Conservation (phyloP, 2,888 invertebrate species). For the Troides oblongomaculatus region DNA sequence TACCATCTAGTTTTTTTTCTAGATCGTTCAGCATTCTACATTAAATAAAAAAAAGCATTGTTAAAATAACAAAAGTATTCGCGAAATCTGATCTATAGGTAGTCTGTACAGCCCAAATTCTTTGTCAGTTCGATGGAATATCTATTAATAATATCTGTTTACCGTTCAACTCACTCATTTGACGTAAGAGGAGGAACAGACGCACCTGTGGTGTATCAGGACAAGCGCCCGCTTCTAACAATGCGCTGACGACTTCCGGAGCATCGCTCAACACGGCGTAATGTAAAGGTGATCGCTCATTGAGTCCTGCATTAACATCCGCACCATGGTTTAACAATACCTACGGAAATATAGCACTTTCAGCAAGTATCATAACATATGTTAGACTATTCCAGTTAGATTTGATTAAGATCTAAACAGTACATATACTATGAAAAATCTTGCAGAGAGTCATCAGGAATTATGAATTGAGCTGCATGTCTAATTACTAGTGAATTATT, state of each 20-base stretch:
- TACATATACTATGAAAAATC: too few relatives aligned
- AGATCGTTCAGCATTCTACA: too few relatives aligned
- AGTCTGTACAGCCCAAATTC: not conserved
- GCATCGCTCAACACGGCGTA: conserved; percentile 90
- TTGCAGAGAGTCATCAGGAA: too few relatives aligned
- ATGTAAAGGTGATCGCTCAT: conserved; percentile 87
- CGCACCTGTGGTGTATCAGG: conserved; percentile 90
- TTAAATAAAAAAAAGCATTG: too few relatives aligned
- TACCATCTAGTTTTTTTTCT: too few relatives aligned
- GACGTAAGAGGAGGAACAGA: conserved; percentile 37
- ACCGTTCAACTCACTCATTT: conserved; percentile 4
- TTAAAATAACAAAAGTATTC: not conserved
- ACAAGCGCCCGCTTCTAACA: conserved; percentile 88
- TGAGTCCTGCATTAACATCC: conserved; percentile 88
- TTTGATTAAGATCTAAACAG: too few relatives aligned
- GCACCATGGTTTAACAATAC: conserved; percentile 86
- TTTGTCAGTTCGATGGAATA: conserved; percentile 5
- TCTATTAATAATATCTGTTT: conserved; percentile 10
- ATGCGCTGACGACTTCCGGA: conserved; percentile 84
- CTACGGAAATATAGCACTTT: conserved; percentile 44
- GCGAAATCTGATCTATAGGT: not conserved
- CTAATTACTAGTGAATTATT: not conserved
- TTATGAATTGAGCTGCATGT: too few relatives aligned
- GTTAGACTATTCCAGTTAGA: too few relatives aligned
- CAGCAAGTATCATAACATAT: not conserved